Conservation (phyloP, 1,140 invertebrate genomes). For the Neoseiulus cucumeris region DNA sequence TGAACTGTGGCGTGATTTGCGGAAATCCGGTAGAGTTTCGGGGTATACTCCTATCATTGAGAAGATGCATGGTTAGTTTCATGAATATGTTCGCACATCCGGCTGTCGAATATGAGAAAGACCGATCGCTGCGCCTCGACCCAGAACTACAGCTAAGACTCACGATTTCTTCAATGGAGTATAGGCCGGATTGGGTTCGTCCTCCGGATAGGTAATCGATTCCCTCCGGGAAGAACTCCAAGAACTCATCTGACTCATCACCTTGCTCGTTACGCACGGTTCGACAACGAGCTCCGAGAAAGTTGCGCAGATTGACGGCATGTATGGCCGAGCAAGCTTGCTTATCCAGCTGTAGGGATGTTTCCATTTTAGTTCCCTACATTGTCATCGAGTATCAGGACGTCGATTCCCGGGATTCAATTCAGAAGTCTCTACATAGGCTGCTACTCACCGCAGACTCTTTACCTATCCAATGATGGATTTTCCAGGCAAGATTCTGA, state of each 20-base stretch:
- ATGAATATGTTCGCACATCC: neutral
- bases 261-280: slow-evolving; percentile 91
- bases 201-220: slow-evolving; percentile 95
- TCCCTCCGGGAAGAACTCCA: slow-evolving; percentile 70
- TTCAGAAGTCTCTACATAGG: too few relatives aligned
- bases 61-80: slow-evolving; percentile 8
- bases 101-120: neutral
- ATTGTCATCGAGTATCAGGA: neutral
- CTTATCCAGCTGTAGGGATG: slow-evolving; percentile 58
- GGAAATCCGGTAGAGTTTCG: slow-evolving; percentile 70
- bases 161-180: slow-evolving; percentile 79
- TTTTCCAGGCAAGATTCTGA: slow-evolving; percentile 71
- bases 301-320: slow-evolving; percentile 90
- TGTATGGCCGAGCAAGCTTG: slow-evolving; percentile 96
- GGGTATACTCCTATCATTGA: slow-evolving; percentile 45
- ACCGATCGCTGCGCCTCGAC: neutral
- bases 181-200: slow-evolving; percentile 87
- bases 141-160: slow-evolving; percentile 17
- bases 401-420: neutral
- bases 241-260: slow-evolving; percentile 89
- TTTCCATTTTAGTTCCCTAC: neutral
- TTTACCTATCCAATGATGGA: slow-evolving; percentile 97
- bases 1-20: slow-evolving; percentile 67
- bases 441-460: slow-evolving; percentile 54
- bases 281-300: slow-evolving; percentile 79